A percentile compares a stretch with the other conserved stretches of the same genome.
Conservation (phyloP, 2,113 vertebrate species). For the Trichomycterus rosablanca region DNA sequence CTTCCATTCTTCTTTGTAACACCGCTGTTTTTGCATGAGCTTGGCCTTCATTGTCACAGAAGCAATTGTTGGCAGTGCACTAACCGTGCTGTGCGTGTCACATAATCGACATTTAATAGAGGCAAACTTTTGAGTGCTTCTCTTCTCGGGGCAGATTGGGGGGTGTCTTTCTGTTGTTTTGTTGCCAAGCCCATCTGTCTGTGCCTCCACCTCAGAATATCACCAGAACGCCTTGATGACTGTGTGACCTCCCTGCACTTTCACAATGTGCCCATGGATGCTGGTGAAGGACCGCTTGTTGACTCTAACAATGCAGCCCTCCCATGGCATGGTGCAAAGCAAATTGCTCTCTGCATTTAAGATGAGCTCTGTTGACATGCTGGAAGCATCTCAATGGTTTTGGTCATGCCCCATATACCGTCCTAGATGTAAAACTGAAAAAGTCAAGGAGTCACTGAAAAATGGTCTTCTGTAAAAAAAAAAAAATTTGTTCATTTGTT, state of each 20-base stretch:
- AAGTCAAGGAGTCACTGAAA: neutral
- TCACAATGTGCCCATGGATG: conserved; percentile 24
- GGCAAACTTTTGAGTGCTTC: conserved; percentile 59
- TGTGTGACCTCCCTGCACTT: conserved; percentile 31
- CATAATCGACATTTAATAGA: conserved; percentile 77
- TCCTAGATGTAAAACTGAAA: conserved; percentile 1
- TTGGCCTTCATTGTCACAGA: conserved; percentile 67
- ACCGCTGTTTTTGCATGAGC: conserved; percentile 51
- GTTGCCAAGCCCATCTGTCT: conserved; percentile 72
- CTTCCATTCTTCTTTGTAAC: conserved; percentile 1
- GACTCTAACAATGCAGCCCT: conserved; percentile 39
- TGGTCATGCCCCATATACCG: neutral
- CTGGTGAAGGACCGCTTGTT: conserved; percentile 35
- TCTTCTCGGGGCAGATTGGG: conserved; percentile 51
- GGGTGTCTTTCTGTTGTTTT: conserved; percentile 56
- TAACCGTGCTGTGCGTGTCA: conserved; percentile 67
- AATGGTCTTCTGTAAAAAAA: neutral
- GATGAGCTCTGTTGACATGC: conserved; percentile 22
- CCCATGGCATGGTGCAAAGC: conserved; percentile 41
- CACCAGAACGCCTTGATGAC: conserved; percentile 42
- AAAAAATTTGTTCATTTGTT: neutral
- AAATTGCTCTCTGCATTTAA: conserved; percentile 37
- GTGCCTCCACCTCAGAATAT: conserved; percentile 62
- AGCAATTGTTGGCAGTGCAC: conserved; percentile 63
- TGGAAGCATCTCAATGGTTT: neutral